phyloP scores from a whole-genome alignment of 2,797 vertebrate species.

The Phataginus tetradactyla region DNA sequence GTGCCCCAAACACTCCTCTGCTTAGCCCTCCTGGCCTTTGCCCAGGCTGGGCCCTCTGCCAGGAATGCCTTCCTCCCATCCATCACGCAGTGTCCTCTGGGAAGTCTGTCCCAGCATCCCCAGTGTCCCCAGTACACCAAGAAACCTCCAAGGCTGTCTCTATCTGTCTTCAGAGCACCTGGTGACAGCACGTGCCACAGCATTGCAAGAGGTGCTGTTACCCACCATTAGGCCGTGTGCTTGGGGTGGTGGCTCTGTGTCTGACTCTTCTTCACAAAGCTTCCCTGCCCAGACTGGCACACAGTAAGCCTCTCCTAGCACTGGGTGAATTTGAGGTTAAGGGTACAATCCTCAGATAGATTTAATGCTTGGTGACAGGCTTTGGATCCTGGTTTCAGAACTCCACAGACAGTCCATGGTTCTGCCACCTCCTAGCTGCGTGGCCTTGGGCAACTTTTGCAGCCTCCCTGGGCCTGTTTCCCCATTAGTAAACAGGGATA shows the following conservation, averaged over 20 bases:
- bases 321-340: background rate
- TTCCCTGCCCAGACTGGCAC: background rate
- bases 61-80: background rate
- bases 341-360: background rate
- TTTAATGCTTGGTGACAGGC: background rate
- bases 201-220: background rate
- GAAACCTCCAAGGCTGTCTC: background rate
- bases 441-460: background rate
- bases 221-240: background rate
- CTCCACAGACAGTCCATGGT: background rate
- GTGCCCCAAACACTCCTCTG: too few species aligned
- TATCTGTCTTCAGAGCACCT: background rate
- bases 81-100: background rate
- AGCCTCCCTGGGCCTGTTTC: background rate
- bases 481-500: too few species aligned
- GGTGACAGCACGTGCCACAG: background rate
- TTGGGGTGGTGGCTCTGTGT: too few species aligned
- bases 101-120: background rate
- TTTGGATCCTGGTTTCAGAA: background rate
- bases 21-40: background rate
- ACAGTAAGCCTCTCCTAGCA: background rate
- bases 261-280: background rate
- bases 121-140: fast-evolving
- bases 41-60: background rate
- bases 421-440: background rate